A percentile compares a stretch with the other conserved stretches of the same genome.
Conservation (phyloP, 1,140 invertebrate genomes). For the Bombus fervidus region DNA sequence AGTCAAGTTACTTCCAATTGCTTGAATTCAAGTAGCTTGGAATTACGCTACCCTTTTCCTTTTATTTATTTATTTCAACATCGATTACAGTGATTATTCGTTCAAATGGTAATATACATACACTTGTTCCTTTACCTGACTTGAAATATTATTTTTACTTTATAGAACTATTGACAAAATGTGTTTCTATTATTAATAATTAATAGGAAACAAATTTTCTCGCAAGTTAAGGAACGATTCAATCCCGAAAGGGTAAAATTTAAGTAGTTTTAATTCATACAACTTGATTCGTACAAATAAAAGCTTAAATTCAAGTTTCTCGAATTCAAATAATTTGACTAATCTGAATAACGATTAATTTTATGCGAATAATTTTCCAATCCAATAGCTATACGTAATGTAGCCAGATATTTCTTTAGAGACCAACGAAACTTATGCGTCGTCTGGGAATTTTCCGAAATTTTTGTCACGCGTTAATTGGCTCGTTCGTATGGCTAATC, state of each 20-base stretch:
- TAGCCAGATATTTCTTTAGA: neutral
- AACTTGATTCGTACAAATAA: neutral
- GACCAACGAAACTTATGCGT: neutral
- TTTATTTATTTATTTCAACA: too few relatives aligned
- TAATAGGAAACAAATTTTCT: neutral
- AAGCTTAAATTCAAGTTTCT: neutral
- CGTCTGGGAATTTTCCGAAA: neutral
- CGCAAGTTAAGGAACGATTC: neutral
- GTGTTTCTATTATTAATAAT: neutral
- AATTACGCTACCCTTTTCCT: too few relatives aligned
- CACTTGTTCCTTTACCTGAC: too few relatives aligned
- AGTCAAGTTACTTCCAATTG: too few relatives aligned
- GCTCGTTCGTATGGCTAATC: conserved; percentile 3
- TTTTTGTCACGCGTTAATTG: neutral
- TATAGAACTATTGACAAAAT: neutral
- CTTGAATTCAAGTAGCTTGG: too few relatives aligned
- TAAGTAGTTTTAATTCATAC: neutral
- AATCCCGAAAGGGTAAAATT: neutral
- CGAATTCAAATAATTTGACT: neutral
- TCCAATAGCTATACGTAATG: neutral
- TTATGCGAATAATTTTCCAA: neutral
- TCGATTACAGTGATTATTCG: too few relatives aligned
- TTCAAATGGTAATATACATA: too few relatives aligned
- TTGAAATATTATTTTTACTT: too few relatives aligned
- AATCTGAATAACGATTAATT: neutral